Evolutionary conservation across 2,113 vertebrate species (phyloP).

Genomic region (Grammomys dolichurus): DNA sequence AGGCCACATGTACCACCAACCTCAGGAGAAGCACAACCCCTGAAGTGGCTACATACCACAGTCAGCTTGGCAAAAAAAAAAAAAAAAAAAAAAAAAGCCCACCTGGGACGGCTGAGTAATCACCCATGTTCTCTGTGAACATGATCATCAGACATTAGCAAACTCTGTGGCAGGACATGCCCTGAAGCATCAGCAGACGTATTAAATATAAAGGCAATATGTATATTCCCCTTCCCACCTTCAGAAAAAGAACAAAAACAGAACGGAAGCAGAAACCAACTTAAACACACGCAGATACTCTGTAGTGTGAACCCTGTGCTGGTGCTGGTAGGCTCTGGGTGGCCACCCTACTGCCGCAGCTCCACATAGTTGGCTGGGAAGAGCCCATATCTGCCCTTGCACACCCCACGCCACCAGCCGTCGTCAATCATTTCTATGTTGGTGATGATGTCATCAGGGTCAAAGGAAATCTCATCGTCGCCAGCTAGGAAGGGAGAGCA

Average conservation of each 20-base stretch:
- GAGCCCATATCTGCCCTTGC: slow-evolving; percentile 94
- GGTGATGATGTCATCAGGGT: slow-evolving; percentile 98
- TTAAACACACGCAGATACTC: slow-evolving; percentile 56
- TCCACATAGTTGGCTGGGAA: slow-evolving; percentile 99
- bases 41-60: slow-evolving; percentile 51
- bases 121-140: slow-evolving; percentile 71
- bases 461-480: slow-evolving; percentile 98
- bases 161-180: slow-evolving; percentile 83
- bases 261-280: not conserved
- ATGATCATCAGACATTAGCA: slow-evolving; percentile 83
- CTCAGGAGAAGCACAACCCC: slow-evolving; percentile 55
- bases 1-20: not conserved
- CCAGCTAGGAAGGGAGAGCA: slow-evolving; percentile 88
- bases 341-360: slow-evolving; percentile 90
- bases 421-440: slow-evolving; percentile 99
- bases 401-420: slow-evolving; percentile 98
- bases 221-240: slow-evolving; percentile 68
- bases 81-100: not conserved
- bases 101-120: slow-evolving; percentile 53
- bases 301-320: slow-evolving; percentile 81
- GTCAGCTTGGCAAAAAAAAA: slow-evolving; percentile 79
- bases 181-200: slow-evolving; percentile 84
- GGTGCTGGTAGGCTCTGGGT: slow-evolving; percentile 57
- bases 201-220: slow-evolving; percentile 84
- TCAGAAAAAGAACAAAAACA: not conserved